Conservation (phyloP, 2,113 vertebrate species). For the Caranx ignobilis region DNA sequence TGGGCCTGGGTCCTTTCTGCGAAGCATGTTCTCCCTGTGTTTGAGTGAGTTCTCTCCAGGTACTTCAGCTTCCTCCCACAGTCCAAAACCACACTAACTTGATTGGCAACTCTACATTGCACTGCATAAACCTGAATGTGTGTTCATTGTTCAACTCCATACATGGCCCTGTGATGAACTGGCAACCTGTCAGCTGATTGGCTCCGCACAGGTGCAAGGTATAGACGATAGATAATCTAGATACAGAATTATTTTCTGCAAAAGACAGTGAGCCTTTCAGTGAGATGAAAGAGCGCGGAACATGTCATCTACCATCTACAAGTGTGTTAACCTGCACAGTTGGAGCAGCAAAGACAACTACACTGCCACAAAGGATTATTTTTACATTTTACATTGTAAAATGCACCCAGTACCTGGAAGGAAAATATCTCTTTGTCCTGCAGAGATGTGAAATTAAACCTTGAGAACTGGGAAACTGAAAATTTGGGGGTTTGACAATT, state of each 20-base stretch:
- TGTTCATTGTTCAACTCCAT: too few species aligned
- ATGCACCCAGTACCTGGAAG: neutral
- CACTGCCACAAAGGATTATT: neutral
- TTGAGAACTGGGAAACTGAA: neutral
- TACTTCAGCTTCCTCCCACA: too few species aligned
- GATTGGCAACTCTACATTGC: too few species aligned
- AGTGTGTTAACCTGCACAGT: neutral
- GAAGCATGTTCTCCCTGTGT: too few species aligned
- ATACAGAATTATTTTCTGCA: neutral
- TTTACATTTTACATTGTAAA: neutral
- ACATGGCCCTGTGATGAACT: too few species aligned
- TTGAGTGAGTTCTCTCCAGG: too few species aligned
- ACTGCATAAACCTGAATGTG: too few species aligned
- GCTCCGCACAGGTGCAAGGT: too few species aligned
- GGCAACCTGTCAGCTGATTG: too few species aligned
- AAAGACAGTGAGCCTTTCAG: neutral
- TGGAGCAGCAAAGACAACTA: neutral
- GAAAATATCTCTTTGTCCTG: neutral
- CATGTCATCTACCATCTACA: neutral
- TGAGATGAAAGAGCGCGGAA: neutral
- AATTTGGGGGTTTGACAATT: neutral
- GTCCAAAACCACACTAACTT: too few species aligned
- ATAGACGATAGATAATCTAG: too few species aligned
- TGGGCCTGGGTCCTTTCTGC: too few species aligned
- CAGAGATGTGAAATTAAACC: neutral